Evolutionary conservation across 2,888 invertebrate species (phyloP), one percentile per base, ranked within the genome.

Genomic region (Plagiodera versicolora): DNA sequence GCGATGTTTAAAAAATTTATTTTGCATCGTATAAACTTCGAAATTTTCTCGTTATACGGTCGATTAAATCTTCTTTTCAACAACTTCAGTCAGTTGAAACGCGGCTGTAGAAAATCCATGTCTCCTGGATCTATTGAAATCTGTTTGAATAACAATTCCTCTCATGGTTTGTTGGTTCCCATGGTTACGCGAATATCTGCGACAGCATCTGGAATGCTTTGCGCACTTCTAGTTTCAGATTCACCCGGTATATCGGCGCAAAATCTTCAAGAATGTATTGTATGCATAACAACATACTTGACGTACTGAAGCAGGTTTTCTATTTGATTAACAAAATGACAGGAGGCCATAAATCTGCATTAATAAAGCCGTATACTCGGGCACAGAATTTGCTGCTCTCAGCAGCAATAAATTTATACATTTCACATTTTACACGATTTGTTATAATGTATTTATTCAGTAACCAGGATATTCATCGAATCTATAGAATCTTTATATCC

Each of bases 321-420:
- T 74, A 75, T 77, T 78, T 78, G 79, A 79, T 79, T 78, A 78
- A 75, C 77, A 74, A 77, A 76, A 76, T 76, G 77, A 77, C 77
- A 76, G 74, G 66, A 57, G 64, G 63, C 70, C 74, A 77, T 78
- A 78, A 79, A 79, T 78, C 76, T 71, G 72, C 74, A 77, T 77
- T 78, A 79, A 79, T 79, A 78, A 78, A 79, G 79, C 75, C 78
- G 77, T 78, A 77, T 70, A 72, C 73, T 74, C 71, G 71, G 74
- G 75, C 74, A 72, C 74, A 74, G 75, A 72, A 73, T 75, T 72
- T 71, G 73, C 73, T 69, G 67, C 62, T 70, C 64, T 65, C 62
- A 63, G 58, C 44, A 58, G 67, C 65, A 63, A 70, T 74, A 74
- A 73, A 74, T 73, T 71, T 72, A 70, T 66, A 70, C 69, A 69